phyloP scores from a whole-genome alignment of 2,888 invertebrate genomes.

The Hypomecis punctinalis region DNA sequence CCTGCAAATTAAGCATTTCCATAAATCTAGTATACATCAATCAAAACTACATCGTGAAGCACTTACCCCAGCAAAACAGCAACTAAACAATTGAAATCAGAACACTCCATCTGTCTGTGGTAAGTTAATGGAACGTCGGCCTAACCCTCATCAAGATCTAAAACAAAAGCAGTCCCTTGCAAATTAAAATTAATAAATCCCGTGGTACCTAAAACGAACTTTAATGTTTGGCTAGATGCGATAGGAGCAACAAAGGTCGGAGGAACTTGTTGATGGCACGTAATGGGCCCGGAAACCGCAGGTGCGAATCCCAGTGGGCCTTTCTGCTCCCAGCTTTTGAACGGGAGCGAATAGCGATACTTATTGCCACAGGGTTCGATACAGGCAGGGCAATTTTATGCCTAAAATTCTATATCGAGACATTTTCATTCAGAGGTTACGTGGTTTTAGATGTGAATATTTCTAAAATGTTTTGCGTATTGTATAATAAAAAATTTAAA shows the following conservation, averaged over 20 bases:
- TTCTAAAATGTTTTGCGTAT: too few species aligned
- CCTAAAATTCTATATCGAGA: too few species aligned
- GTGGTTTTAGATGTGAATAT: too few species aligned
- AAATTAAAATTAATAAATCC: conserved; percentile 42
- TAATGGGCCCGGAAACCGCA: conserved; percentile 45
- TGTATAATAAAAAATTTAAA: too few species aligned
- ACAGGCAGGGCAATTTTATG: background rate
- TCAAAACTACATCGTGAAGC: conserved; percentile 3
- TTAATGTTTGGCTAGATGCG: conserved; percentile 16
- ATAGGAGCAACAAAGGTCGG: conserved; percentile 32
- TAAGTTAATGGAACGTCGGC: conserved; percentile 33
- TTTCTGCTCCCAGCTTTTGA: conserved; percentile 9
- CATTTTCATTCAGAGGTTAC: too few species aligned
- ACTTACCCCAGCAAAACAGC: background rate
- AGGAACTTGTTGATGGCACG: conserved; percentile 46
- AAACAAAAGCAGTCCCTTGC: conserved; percentile 37
- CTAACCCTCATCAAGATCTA: conserved; percentile 38
- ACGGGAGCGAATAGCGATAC: background rate
- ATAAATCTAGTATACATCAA: background rate
- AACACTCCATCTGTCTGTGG: conserved; percentile 23
- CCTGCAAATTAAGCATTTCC: background rate
- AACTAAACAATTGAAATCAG: conserved; percentile 26
- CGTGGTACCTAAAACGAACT: conserved; percentile 26
- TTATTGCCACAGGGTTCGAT: background rate
- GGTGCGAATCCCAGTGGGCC: conserved; percentile 36